A percentile compares a stretch with the other conserved stretches of the same genome.
These are phyloP conservation scores for Thera britannica DNA, from an alignment of 2,888 invertebrate species.

Conservation along the genomic window DNA sequence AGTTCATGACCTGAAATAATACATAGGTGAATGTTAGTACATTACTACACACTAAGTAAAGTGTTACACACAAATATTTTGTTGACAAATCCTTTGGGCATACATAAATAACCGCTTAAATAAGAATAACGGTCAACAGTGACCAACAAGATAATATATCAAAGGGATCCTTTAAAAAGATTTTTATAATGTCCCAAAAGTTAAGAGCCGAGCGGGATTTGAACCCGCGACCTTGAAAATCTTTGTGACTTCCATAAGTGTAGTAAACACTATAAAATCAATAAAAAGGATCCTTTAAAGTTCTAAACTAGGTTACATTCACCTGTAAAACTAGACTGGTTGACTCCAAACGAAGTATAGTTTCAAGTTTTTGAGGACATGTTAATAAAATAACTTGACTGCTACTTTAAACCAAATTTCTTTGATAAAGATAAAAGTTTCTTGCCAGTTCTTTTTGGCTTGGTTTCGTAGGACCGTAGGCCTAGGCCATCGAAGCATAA, in stretches of 20 bases:
- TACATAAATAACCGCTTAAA: background rate
- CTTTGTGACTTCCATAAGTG: no score
- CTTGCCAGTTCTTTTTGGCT: no score
- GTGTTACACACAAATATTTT: background rate
- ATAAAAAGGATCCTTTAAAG: constrained; percentile 4
- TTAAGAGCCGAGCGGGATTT: no score
- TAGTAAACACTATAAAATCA: no score
- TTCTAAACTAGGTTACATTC: constrained; percentile 1
- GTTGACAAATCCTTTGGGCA: background rate
- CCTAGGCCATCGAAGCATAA: background rate
- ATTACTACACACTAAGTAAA: no score
- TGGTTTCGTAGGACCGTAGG: background rate
- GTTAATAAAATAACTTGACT: no score
- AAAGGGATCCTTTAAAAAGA: constrained; percentile 5
- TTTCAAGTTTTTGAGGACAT: background rate
- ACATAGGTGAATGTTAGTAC: no score
- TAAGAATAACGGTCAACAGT: background rate
- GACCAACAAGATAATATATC: constrained; percentile 1
- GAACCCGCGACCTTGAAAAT: no score
- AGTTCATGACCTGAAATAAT: no score
- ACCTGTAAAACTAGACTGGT: background rate
- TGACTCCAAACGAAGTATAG: constrained; percentile 3
- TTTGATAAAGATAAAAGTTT: no score
- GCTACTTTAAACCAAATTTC: no score
- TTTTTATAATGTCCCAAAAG: no score